A percentile compares a stretch with the other conserved stretches of the same genome.
Evolutionary conservation across 2,113 vertebrate species (phyloP).

Genomic region (Mungos mungo): DNA sequence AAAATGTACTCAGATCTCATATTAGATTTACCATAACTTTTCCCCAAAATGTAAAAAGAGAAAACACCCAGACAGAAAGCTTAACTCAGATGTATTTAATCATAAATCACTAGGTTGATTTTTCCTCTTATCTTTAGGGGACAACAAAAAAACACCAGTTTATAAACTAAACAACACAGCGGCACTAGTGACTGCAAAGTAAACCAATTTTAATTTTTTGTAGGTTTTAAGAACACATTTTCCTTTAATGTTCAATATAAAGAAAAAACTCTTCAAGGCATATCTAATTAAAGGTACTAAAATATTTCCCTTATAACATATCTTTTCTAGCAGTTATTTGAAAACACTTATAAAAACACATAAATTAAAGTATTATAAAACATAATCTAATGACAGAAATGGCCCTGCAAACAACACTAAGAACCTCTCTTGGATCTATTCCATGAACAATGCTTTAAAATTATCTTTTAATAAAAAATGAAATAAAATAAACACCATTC

Average conservation of each 20-base stretch:
- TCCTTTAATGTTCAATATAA: constrained; percentile 65
- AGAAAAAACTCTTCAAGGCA: constrained; percentile 64
- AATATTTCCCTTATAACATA: constrained; percentile 43
- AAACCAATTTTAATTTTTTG: constrained; percentile 60
- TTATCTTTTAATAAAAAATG: constrained; percentile 53
- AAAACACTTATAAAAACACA: constrained; percentile 68
- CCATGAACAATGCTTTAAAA: constrained; percentile 56
- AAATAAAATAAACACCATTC: constrained; percentile 35
- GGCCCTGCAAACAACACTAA: constrained; percentile 69
- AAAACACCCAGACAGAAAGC: neutral
- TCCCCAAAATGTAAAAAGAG: neutral
- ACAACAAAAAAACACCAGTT: neutral
- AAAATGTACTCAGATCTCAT: neutral
- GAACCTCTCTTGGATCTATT: constrained; percentile 48
- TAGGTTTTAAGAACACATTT: constrained; percentile 48
- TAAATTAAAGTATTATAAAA: constrained; percentile 58
- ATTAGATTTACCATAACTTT: constrained; percentile 21
- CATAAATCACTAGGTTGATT: constrained; percentile 5
- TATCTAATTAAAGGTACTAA: constrained; percentile 65
- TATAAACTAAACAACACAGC: constrained; percentile 45
- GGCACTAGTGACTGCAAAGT: constrained; percentile 44
- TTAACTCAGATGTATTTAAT: neutral
- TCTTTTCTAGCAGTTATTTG: constrained; percentile 63
- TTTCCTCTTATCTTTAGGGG: neutral
- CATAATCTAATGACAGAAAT: constrained; percentile 60